Percentiles rank a stretch among this genome's conserved stretches.
These are phyloP conservation scores for Drosophila prosaltans DNA, from an alignment of 1,140 invertebrate species.

Conservation along the genomic window DNA sequence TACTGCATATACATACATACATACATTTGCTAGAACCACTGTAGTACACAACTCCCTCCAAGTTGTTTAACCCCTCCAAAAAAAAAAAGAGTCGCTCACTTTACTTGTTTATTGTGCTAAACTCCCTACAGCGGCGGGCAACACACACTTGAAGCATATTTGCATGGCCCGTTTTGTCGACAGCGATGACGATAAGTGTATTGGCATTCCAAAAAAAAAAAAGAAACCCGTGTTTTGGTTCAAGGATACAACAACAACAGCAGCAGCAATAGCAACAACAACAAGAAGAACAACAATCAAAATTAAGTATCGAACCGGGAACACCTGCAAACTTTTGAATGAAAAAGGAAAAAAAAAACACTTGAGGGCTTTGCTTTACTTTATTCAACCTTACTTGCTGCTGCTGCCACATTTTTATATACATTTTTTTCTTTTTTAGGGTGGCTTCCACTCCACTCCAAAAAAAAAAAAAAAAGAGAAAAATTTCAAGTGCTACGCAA, in stretches of 20 bases:
- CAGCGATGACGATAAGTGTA: conserved; percentile 62
- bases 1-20: no score
- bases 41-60: conserved; percentile 19
- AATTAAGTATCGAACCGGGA: conserved; percentile 57
- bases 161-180: conserved; percentile 69
- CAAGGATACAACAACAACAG: conserved; percentile 55
- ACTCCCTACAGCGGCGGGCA: conserved; percentile 55
- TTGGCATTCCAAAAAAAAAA: conserved; percentile 61
- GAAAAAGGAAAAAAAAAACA: conserved; percentile 41
- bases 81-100: conserved; percentile 44
- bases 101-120: conserved; percentile 62
- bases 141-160: conserved; percentile 65
- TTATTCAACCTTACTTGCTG: background rate
- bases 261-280: conserved; percentile 43
- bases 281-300: conserved; percentile 35
- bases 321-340: conserved; percentile 79
- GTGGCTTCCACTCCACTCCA: conserved; percentile 52
- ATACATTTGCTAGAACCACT: conserved; percentile 32
- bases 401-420: background rate
- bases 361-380: conserved; percentile 69
- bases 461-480: conserved; percentile 55
- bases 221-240: conserved; percentile 61
- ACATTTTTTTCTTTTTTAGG: conserved; percentile 36
- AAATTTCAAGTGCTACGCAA: conserved; percentile 69
- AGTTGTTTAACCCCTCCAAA: conserved; percentile 35